phyloP scores from a whole-genome alignment of 2,113 vertebrate species.

The Trinectes maculatus region DNA sequence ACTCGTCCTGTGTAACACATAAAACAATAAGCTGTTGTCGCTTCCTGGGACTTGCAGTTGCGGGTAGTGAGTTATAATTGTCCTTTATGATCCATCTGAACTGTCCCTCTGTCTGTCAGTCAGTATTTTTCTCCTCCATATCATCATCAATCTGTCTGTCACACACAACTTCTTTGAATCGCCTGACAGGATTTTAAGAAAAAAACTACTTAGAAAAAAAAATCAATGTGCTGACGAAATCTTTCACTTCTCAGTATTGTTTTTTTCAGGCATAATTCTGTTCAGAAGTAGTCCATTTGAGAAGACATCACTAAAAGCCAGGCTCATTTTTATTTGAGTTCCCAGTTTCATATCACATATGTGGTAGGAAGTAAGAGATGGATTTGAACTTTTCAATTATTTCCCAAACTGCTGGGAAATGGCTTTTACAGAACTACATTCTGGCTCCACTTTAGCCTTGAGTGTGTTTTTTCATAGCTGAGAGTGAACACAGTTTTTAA shows the following conservation, averaged over 20 bases:
- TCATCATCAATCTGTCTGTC: no score
- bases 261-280: not conserved
- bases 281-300: not conserved
- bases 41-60: constrained; percentile 16
- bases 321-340: not conserved
- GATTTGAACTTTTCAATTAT: constrained; percentile 27
- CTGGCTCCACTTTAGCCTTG: constrained; percentile 23
- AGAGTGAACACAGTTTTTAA: not conserved
- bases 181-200: no score
- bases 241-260: not conserved
- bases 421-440: constrained; percentile 24
- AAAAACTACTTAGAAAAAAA: no score
- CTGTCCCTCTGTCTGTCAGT: not conserved
- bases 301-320: not conserved
- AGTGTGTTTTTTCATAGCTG: constrained; percentile 1
- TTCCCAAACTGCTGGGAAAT: constrained; percentile 46
- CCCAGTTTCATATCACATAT: constrained; percentile 17
- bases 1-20: not conserved
- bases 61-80: constrained; percentile 13
- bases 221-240: not conserved
- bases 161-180: no score
- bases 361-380: constrained; percentile 19
- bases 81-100: not conserved
- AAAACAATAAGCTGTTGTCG: not conserved
- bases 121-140: no score